Conservation (phyloP, 2,113 vertebrate species). For the Apteryx owenii region DNA sequence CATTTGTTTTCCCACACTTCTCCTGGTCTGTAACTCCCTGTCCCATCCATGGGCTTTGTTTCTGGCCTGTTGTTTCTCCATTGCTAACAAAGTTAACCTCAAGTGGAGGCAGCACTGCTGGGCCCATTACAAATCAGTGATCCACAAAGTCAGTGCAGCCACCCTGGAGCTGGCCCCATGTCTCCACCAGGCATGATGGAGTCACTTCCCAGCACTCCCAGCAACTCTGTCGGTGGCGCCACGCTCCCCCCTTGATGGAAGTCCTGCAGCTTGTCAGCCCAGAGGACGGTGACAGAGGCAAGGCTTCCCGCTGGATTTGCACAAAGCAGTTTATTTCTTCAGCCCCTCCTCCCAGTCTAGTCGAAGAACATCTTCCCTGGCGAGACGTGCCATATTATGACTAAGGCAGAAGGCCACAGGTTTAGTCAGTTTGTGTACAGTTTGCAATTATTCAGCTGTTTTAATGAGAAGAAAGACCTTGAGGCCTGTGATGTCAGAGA, state of each 20-base stretch:
- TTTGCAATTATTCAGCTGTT: constrained; percentile 86
- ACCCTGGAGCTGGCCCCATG: not conserved
- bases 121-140: not conserved
- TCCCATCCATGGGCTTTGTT: not conserved
- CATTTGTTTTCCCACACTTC: not conserved
- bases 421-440: constrained; percentile 81
- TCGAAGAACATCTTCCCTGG: not conserved
- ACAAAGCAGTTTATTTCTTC: not conserved
- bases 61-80: not conserved
- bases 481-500: constrained; percentile 81
- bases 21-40: not conserved
- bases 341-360: not conserved
- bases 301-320: accelerated
- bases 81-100: not conserved
- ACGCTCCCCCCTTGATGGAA: accelerated
- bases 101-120: not conserved
- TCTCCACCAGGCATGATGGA: not conserved
- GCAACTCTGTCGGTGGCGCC: accelerated
- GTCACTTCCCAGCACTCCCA: not conserved
- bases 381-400: constrained; percentile 83
- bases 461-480: constrained; percentile 84
- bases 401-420: constrained; percentile 87
- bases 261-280: not conserved
- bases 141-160: not conserved
- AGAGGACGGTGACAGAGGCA: not conserved